These are phyloP conservation scores for Lamprotornis superbus DNA, from an alignment of 2,113 vertebrate genomes.

Conservation along the genomic window DNA sequence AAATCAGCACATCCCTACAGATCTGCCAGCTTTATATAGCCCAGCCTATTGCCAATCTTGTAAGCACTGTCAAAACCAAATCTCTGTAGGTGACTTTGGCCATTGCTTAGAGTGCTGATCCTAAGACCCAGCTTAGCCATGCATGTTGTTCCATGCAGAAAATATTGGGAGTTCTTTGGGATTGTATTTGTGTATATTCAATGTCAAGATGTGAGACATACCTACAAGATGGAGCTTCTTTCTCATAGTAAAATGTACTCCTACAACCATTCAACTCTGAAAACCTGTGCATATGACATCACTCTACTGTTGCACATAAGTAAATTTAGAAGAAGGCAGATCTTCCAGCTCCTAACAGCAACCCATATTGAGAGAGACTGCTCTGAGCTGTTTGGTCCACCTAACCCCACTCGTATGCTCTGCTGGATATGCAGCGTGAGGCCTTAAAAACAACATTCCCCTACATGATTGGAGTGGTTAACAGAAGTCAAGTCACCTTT, in stretches of 20 bases:
- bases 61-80: background rate
- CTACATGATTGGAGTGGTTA: background rate
- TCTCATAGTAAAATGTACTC: background rate
- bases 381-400: background rate
- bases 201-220: background rate
- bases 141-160: background rate
- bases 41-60: background rate
- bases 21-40: background rate
- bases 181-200: background rate
- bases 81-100: background rate
- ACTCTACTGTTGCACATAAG: background rate
- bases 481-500: background rate
- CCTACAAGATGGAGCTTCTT: background rate
- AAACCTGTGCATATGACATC: background rate
- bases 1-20: background rate
- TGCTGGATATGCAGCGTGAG: background rate
- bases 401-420: background rate
- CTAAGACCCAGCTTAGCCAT: background rate
- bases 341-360: background rate
- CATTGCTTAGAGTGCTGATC: background rate
- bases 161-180: background rate
- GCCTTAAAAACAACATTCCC: background rate
- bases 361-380: accelerated
- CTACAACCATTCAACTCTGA: background rate
- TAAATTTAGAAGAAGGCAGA: background rate